Conservation (phyloP, 2,797 vertebrate genomes). For the Crossoptilon crossoptilon region DNA sequence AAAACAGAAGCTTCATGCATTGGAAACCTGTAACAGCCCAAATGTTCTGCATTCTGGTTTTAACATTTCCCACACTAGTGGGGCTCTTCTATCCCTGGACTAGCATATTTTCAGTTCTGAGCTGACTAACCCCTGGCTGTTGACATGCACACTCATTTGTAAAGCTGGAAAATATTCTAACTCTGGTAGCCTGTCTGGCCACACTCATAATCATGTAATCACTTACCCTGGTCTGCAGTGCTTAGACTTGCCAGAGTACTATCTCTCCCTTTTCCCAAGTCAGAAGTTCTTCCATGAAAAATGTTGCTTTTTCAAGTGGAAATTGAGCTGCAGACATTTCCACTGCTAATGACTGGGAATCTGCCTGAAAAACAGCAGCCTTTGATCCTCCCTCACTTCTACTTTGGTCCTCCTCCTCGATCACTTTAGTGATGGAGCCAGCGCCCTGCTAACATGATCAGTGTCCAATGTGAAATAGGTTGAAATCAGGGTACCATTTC, state of each 20-base stretch:
- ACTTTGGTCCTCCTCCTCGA: not conserved
- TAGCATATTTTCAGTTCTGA: not conserved
- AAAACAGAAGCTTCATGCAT: constrained; percentile 35
- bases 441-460: not conserved
- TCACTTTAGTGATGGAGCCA: not conserved
- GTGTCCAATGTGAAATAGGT: not conserved
- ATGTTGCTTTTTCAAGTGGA: not conserved
- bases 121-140: not conserved
- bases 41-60: constrained; percentile 2
- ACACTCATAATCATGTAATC: not conserved
- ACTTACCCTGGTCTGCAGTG: not conserved
- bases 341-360: not conserved
- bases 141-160: too few relatives aligned
- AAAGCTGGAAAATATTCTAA: not conserved
- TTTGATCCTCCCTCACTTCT: not conserved
- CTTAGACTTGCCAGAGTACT: not conserved
- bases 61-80: not conserved
- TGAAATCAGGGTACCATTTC: not conserved
- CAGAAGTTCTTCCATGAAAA: not conserved
- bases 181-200: not conserved
- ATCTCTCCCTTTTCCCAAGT: not conserved
- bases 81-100: not conserved
- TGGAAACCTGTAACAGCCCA: not conserved
- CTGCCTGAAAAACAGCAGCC: not conserved
- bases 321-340: not conserved